These are phyloP conservation scores for Acanthisitta chloris DNA, from an alignment of 2,113 vertebrate genomes.

Conservation along the genomic window DNA sequence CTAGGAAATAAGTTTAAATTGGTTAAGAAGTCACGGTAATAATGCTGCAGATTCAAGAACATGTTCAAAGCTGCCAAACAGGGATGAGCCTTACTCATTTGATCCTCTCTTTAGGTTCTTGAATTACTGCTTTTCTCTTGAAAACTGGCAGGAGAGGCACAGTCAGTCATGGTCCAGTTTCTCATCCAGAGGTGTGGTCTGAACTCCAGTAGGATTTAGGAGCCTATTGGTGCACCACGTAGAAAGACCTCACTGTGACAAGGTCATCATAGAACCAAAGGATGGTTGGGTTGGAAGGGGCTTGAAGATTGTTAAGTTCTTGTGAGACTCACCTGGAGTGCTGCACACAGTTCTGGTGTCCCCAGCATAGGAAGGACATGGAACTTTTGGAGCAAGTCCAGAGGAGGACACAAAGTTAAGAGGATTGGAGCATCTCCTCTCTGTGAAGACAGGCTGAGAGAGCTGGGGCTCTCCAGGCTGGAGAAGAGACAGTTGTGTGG, in stretches of 20 bases:
- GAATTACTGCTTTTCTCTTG: background rate
- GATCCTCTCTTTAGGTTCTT: background rate
- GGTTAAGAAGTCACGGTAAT: background rate
- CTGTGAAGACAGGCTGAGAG: too few relatives aligned
- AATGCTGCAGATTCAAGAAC: background rate
- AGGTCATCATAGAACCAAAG: background rate
- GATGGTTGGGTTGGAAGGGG: background rate
- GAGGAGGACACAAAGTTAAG: too few relatives aligned
- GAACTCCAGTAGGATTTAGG: background rate
- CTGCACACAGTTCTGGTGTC: too few relatives aligned
- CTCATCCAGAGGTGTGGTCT: fast-evolving
- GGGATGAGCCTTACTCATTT: background rate
- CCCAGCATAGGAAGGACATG: too few relatives aligned
- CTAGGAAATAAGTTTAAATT: background rate
- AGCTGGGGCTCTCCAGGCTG: too few relatives aligned
- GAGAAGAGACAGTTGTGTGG: too few relatives aligned
- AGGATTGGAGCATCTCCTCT: too few relatives aligned
- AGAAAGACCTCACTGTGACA: background rate
- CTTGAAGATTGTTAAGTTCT: too few relatives aligned
- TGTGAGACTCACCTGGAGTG: too few relatives aligned
- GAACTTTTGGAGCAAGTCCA: too few relatives aligned
- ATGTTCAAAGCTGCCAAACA: background rate
- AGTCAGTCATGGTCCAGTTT: fast-evolving
- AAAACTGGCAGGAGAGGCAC: background rate
- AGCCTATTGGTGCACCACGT: background rate